Evolutionary conservation across 92 coral and sea anemone genomes (phyloP), one percentile per base, ranked within the genome.

Genomic region (Metridium senile): DNA sequence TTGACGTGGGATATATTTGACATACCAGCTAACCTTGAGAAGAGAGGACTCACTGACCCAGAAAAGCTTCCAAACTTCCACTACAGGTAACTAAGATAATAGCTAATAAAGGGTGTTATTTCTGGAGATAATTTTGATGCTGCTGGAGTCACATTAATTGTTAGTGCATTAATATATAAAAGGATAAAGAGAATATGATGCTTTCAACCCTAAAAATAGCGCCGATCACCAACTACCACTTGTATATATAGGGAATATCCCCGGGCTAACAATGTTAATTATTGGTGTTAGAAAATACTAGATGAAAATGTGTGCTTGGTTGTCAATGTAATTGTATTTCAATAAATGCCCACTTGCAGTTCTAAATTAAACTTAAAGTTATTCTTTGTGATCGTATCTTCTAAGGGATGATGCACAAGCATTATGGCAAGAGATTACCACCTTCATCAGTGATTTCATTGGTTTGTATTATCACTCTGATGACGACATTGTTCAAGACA

Each of bases 401-500:
- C 19, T 61, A 22, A 93, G 98, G 72, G 98, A 93, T 26, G 98
- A 93, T 46, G 91, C 90, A 9, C 84, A 87, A 30, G 72, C 68
- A 17, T 35, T 93, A 75, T 93, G 96, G 98, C 68, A 80, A 9
- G 93, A 96, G 26, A 84, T 93, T 19, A 67, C 81, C 23, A 74
- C 74, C 26, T 93, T 93, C 71, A 58, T 90, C 33, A 67, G 26
- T 13, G 90, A 90, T 39, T 77, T 81, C 59, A 51, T 87, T 33
- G 9, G 34, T 26, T 56, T 90, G 35, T 93, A 83, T 73, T 93
- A 90, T 64, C 59, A 49, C 58, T 70, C 86, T 45, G 90, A 93
- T 21, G 85, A 78, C 20, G 91, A 84, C 29, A 91, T 93, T 18
- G 20, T 61, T n/a, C 27, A 70, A 20, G 98, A 93, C 68, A 6